Base-by-base conservation (phyloP, 2,888 invertebrate genomes). In the Galeopsomyia nigrocyanea region DNA sequence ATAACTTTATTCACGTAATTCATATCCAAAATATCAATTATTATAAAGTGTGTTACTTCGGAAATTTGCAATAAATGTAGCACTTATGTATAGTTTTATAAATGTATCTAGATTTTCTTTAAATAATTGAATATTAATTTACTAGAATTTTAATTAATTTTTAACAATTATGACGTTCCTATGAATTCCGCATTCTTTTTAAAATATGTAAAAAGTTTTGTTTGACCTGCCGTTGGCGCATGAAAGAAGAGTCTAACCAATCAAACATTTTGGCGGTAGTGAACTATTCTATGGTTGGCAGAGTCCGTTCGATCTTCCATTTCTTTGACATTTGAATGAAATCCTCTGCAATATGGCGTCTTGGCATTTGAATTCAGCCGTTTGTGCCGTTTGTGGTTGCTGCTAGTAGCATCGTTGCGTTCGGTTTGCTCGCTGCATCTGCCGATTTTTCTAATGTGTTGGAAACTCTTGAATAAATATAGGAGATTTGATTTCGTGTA, bases 301-400 rank as follows among this genome's bases (percentile, higher is more conserved):
- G 49, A 17, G 17, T 58, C 31, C 21, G 13, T 53, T n/a, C 5
- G 21, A 0, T 17, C n/a, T 13, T 22, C 26, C 14, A 5, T 39
- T 39, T 39, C 17, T 56, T 72, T 31, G 55, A 56, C 49, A n/a
- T 65, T 53, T 49, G 56, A 68, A 65, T 50, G 16, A n/a, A 51
- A 50, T 50, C 17, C 13, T 31, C 39, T 17, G 55, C 53, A 69
- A 63, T 17, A 70, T 70, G 73, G 73, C 70, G 67, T 67, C 53
- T n/a, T 60, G 65, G 77, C 76, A 77, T 84, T 84, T 83, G 79
- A 84, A 84, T 83, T 80, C 79, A 78, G 79, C 80, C 82, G 84
- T 84, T 83, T 82, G 57, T 64, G 63, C n/a, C 17, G 51, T 51
- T 56, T 50, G 49, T 14, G 22, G 39, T n/a, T 56, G 26, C 60